Conservation (phyloP, 2,888 invertebrate genomes). For the Orchesellides sinensis region DNA sequence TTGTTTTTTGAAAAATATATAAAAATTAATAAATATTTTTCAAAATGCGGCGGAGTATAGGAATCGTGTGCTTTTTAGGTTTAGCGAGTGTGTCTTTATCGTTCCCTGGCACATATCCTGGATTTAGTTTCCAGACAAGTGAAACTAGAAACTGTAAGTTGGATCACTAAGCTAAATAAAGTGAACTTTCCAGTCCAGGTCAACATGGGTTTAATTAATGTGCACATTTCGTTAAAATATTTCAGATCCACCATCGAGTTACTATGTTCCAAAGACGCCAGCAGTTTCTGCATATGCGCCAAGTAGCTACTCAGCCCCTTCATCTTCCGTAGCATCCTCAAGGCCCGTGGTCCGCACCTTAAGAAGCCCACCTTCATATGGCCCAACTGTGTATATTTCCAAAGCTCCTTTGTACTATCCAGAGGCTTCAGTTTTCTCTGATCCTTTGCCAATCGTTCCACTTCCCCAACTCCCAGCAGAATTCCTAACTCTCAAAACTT, state of each 20-base stretch:
- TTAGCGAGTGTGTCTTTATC: background rate
- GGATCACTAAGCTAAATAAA: background rate
- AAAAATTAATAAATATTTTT: too few species aligned
- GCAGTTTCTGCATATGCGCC: background rate
- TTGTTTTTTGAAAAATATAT: conserved; percentile 1
- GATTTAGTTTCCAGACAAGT: conserved; percentile 18
- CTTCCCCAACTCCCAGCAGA: conserved; percentile 32
- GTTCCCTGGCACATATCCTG: conserved; percentile 7
- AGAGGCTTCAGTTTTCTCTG: conserved; percentile 31
- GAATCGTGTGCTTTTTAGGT: conserved; percentile 11
- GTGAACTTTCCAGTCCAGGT: background rate
- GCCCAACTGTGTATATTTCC: background rate
- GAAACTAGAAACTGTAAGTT: conserved; percentile 36
- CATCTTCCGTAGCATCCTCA: background rate
- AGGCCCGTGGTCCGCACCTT: background rate
- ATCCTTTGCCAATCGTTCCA: conserved; percentile 39
- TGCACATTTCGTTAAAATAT: background rate
- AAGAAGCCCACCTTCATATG: background rate
- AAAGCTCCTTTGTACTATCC: conserved; percentile 23
- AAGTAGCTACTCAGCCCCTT: too few species aligned
- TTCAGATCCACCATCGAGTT: background rate
- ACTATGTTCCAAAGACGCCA: background rate
- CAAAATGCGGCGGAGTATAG: conserved; percentile 13
- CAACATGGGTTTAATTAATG: background rate
- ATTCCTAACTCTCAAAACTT: conserved; percentile 17